Base-by-base conservation (phyloP, 1,140 invertebrate species). In the Trichomalopsis sarcophagae region DNA sequence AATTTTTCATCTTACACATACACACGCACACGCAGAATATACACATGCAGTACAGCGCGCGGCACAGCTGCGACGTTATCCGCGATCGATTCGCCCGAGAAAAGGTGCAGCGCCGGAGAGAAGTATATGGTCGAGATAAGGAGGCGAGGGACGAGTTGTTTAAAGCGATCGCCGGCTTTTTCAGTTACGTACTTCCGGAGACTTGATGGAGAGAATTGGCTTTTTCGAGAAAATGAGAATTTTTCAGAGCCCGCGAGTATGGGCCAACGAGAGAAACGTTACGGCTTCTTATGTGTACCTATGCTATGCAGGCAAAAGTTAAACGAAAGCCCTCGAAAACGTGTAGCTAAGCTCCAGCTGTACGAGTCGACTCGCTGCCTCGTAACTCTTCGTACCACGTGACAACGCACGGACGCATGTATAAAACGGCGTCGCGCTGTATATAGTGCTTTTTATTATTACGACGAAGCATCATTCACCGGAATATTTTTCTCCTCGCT, bases 11-110 rank as follows among this genome's bases (percentile, higher is more conserved):
- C 77, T 74, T 44, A n/a, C 9, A 44, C 10, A 11, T 44, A 44
- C 10, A 44, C 10, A 11, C 9, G 9, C 40, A 10, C 40, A 7
- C 50, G 1, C 1, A 27, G 27, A 1, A 1, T 27, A 27, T 33
- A 4, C 40, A 14, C 75, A n/a, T 23, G 14, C n/a, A 30, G 77
- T 14, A 21, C 40, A 13, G 11, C 62, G 21, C n/a, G 23, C 17
- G 17, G 66, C 36, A 27, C 76, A 84, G 77, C 83, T 74, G 83
- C 69, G 50, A 83, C 33, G 21, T 76, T n/a, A 68, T 36, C 23
- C 50, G 40, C 83, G 10, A 84, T 84, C 83, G 83, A 80, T 84
- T 80, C 69, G 77, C 75, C 78, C 69, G 27, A 71, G 68, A 71
- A 77, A 80, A 84, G 77, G 77, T 73, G 68, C 69, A 79, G 30